Evolutionary conservation across 35 echinoderm and acorn worm species (phyloP), one percentile per base, ranked within the genome.

Genomic region (Stichopus chloronotus): DNA sequence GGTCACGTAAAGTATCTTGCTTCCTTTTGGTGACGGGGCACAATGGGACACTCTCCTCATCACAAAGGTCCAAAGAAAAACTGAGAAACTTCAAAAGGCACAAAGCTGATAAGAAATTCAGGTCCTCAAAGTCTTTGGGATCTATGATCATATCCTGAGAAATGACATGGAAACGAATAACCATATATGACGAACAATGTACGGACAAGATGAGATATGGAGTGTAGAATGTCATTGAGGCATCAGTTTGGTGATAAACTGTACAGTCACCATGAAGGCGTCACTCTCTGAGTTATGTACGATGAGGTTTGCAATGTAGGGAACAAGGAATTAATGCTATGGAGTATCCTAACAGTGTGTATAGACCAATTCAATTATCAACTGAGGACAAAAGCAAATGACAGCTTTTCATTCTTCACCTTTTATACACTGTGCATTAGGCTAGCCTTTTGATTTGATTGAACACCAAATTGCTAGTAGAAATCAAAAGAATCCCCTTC

Each of bases 61-160:
- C 58, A 25, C 93, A 94, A 43, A 77, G 91, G 25, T 94, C 93
- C 30, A 90, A 23, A 7, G 76, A 88, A 85, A 94, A 94, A 52
- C 87, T 91, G 68, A 78, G 30, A 20, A 57, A 91, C 57, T 91
- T 91, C 14, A 91, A 71, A 14, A 91, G 30, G 72, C 69, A 77
- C 68, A 91, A 61, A 5, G 88, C 68, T 21, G 88, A 17, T 6
- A 77, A 20, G 24, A 91, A 91, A 30, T 55, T 74, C 12, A 91
- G 19, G 19, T 91, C 68, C 53, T 91, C 52, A 22, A 53, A 20
- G 19, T 77, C 57, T 25, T 91, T 55, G 52, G 43, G 52, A 16
- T 72, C 88, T 16, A 91, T 19, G 60, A 88, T 8, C 25, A 43
- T 24, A 14, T 88, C 8, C 86, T 88, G 86, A 16, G 65, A 88